Base-by-base conservation (phyloP, 2,113 vertebrate genomes). In the Dicaeum eximium region DNA sequence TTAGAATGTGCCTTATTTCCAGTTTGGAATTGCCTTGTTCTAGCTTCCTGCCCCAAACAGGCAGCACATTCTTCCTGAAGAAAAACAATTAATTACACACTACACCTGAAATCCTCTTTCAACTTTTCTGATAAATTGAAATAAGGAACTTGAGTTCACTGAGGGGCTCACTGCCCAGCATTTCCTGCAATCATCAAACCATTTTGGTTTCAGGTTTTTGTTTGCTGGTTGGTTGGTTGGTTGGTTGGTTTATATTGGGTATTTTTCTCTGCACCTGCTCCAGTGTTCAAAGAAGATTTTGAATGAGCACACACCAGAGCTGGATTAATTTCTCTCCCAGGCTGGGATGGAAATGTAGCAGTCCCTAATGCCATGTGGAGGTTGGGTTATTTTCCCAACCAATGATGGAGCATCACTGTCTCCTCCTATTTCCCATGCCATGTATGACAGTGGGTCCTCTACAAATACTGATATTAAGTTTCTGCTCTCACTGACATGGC, bases 1-100 rank as follows among this genome's bases (percentile, higher is more conserved):
- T 48, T 84, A 88, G 86, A 91, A 79, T 81, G 77, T 61, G 69
- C 83, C 65, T 85, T 93, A 95, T 95, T 97, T 96, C 92, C 92
- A 97, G 75, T 70, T 86, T 93, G 86, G 83, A 95, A 97, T 86
- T 94, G 88, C 72, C 82, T 88, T 73, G 16, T 73, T 86, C 42
- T 80, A 93, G 54, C 67, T 96, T 95, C 90, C 94, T 96, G 95
- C 42, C 82, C 48, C 45, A 35, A 61, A 47, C 60, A 93, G 24
- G 80, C 72, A 93, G 30, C 71, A 90, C 80, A 83, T 83, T 92
- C 79, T 65, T 94, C 91, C 64, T 51, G 28, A 77, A 90, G 86
- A 77, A 90, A 90, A 94, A 80, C 61, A 95, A 93, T 44, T 38
- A 92, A 95, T 93, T 95, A 88, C 67, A 85, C 38, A 58, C 72